Base-by-base conservation (phyloP, 2,888 invertebrate genomes). In the Lasius fuliginosus region DNA sequence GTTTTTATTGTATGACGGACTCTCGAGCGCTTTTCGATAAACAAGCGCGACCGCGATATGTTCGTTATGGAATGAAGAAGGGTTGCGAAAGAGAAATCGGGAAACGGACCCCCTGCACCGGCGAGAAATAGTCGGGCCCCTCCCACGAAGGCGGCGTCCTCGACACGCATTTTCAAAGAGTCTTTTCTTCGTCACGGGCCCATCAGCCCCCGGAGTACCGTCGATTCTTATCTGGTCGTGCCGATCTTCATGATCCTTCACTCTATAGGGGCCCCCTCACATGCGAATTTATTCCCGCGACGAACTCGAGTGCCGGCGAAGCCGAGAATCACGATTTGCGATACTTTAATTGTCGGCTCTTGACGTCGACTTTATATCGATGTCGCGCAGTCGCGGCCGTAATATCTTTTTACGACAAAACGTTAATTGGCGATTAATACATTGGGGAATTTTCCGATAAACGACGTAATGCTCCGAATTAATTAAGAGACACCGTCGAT, bases 111-210 rank as follows among this genome's bases (percentile, higher is more conserved):
- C 84, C 85, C 88, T 81, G 49, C 79, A 62, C 30, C 85, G 87
- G 82, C 76, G 87, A 91, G 91, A 88, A 88, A 89, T 89, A 58
- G 84, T 76, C 73, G 77, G 88, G 89, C 90, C 90, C 92, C 92
- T 92, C 92, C 92, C 91, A 92, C 91, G 91, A 53, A 91, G 87
- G 87, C 85, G 85, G 88, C 92, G 93, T 92, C 93, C 93, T 93
- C 92, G 93, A 93, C 93, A 93, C 92, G 92, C 92, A 93, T 93
- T 92, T 92, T 88, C 90, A 91, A 89, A 91, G 87, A 89, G 90
- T 90, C 91, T 91, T 89, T 88, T 90, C 91, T 90, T 92, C 92
- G 92, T 90, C 90, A 88, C 89, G 90, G 89, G 74, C 87, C 88
- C 90, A 89, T 90, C 90, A 90, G 90, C 90, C 90, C 86, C 89